phyloP scores from a whole-genome alignment of 30 jellyfish, hydroid and myxozoan species.

The Rhopilema esculentum region DNA sequence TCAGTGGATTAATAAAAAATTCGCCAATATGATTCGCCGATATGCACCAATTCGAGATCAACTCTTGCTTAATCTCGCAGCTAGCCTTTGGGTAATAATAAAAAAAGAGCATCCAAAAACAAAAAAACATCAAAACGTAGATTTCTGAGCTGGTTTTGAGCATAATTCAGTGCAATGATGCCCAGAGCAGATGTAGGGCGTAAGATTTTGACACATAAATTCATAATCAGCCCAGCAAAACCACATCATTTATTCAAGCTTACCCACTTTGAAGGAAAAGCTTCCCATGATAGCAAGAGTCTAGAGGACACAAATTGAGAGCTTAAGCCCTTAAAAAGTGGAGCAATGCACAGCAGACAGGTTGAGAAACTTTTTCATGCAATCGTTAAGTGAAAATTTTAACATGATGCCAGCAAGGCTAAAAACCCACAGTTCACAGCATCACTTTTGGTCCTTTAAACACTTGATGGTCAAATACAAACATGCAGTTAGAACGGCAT shows the following conservation, averaged over 20 bases:
- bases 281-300: too few species aligned
- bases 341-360: too few species aligned
- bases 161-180: background rate
- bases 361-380: too few species aligned
- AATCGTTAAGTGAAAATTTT: too few species aligned
- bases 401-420: too few species aligned
- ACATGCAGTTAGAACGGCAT: too few species aligned
- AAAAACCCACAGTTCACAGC: too few species aligned
- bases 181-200: background rate
- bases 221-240: background rate
- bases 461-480: too few species aligned
- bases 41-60: background rate
- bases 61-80: background rate
- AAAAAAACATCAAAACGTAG: background rate
- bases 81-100: background rate
- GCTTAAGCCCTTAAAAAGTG: too few species aligned
- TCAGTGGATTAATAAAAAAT: background rate
- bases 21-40: too few species aligned
- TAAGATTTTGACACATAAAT: background rate
- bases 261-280: background rate
- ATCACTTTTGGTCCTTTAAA: too few species aligned
- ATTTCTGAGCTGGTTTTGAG: background rate
- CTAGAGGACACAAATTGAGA: too few species aligned
- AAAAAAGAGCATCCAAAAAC: background rate
- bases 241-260: background rate